Base-by-base conservation (phyloP, 2,797 vertebrate species). In the Scolopax rusticola region DNA sequence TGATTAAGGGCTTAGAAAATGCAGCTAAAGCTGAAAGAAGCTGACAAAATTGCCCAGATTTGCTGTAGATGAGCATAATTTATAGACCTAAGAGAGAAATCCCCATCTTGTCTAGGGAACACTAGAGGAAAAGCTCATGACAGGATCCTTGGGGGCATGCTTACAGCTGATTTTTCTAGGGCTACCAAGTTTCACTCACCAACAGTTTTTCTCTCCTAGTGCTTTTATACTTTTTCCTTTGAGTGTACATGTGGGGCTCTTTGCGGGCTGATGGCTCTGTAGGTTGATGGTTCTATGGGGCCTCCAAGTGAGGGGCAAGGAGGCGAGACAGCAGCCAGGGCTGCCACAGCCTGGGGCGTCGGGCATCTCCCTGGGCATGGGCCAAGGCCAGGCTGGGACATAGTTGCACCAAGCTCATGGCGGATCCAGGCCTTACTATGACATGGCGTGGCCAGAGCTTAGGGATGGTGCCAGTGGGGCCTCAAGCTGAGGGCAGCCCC, bases 201-300 rank as follows among this genome's bases (percentile, higher is more conserved):
- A 69, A 9, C 1, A 30, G 4, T 41, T 61, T 81, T 82, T 11
- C 8, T 65, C n/a, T 51, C 20, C 24, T 9, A 0, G 0, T 33
- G 12, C 17, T 47, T 60, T 77, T 81, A 41, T 54, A 17, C 16
- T 50, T 54, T 12, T 27, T 74, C 5, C 25, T 56, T 51, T 28
- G 7, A 56, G 23, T 3, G 21, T 9, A 13, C n/a, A 8, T 3
- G 5, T 48, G n/a, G 40, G 43, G 21, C 2, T 68, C 27, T 15
- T 1, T 33, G 11, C 0, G 18, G 16, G 5, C 33, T 54, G 56
- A 19, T 54, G 59, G 9, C 4, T 87, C 7, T 2, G 1, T 25
- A 17, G 2, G 20, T n/a, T 0, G 0, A 6, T 53, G 36, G 12
- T n/a, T 71, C 40, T 6, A 4, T 24, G 64, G 47, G 23, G 6